These are phyloP conservation scores for Copsychus sechellarum DNA, from an alignment of 2,113 vertebrate species.

Conservation along the genomic window DNA sequence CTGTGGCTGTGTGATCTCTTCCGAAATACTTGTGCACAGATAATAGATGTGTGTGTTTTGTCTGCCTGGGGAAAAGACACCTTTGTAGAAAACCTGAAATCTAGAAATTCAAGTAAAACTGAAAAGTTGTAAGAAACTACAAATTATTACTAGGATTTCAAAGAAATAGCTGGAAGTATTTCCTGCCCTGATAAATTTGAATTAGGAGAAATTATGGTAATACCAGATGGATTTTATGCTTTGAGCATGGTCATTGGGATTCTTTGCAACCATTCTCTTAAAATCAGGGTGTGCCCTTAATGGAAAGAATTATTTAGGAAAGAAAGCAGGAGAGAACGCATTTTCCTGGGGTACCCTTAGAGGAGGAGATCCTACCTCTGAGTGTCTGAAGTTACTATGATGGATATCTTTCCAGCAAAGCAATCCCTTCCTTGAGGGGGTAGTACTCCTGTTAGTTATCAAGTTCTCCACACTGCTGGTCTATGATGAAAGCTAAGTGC, in stretches of 20 bases:
- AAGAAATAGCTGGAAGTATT: background rate
- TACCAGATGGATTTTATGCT: fast-evolving
- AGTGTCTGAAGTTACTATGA: background rate
- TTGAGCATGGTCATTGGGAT: background rate
- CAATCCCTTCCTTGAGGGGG: background rate
- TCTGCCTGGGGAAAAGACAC: background rate
- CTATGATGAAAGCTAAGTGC: background rate
- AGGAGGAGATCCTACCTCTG: background rate
- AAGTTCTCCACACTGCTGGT: background rate
- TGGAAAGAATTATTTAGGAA: background rate
- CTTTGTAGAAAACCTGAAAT: background rate
- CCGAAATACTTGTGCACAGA: background rate
- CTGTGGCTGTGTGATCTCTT: background rate
- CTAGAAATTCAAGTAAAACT: background rate
- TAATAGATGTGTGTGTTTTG: background rate
- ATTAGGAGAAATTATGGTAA: background rate
- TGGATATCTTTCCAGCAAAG: background rate
- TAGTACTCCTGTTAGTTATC: background rate
- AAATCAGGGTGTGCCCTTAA: background rate
- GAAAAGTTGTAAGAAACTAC: background rate
- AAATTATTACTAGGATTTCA: background rate
- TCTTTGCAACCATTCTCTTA: background rate
- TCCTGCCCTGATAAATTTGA: background rate
- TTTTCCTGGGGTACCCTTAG: background rate
- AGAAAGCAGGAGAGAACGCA: background rate